Evolutionary conservation across 2,113 vertebrate genomes (phyloP).

Genomic region (Oreochromis spilurus): DNA sequence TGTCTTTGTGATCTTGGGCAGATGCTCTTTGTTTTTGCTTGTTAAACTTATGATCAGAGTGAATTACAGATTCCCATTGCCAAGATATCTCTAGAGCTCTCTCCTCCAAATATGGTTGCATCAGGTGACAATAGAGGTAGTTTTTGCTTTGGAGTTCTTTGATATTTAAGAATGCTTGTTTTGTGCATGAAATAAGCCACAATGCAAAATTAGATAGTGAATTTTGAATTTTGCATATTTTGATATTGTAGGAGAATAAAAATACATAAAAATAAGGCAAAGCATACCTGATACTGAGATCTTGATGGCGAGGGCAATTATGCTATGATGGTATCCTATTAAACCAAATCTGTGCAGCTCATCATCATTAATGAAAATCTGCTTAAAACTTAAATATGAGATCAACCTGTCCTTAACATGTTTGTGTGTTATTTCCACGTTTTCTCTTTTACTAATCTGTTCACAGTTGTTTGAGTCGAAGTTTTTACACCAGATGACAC

Average conservation of each 20-base stretch:
- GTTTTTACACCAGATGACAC: conserved; percentile 36
- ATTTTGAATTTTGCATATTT: neutral
- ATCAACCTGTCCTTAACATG: rapidly evolving
- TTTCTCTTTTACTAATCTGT: neutral
- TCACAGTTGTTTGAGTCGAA: neutral
- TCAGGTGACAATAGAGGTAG: neutral
- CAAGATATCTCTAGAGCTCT: neutral
- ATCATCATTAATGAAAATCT: neutral
- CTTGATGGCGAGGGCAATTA: neutral
- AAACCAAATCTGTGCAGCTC: conserved; percentile 1
- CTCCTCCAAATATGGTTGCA: neutral
- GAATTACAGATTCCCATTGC: neutral
- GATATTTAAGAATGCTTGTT: neutral
- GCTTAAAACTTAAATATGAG: neutral
- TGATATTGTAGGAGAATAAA: neutral
- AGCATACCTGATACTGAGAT: conserved; percentile 43
- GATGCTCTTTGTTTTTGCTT: neutral
- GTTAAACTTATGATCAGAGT: neutral
- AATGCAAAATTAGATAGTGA: neutral
- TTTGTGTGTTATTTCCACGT: neutral
- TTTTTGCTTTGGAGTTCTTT: neutral
- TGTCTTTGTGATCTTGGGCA: neutral
- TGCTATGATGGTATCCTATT: neutral
- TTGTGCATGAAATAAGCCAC: neutral
- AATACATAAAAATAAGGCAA: neutral